Percentiles rank a stretch among this genome's conserved stretches.
Evolutionary conservation across 2,113 vertebrate genomes (phyloP).

Genomic region (Megaleporinus macrocephalus): DNA sequence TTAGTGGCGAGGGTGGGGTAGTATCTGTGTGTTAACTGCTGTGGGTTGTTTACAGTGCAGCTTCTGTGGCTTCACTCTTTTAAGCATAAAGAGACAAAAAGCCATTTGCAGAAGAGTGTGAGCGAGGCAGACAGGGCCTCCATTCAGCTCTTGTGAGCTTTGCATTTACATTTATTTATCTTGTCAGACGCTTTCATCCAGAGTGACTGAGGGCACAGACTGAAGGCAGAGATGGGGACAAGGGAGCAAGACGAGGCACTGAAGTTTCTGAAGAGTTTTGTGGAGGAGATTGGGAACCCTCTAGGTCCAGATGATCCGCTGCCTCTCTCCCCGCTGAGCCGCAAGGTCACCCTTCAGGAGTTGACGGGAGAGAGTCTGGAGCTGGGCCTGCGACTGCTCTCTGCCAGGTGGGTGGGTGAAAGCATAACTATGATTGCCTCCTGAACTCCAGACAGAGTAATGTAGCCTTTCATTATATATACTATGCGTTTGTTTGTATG

Average conservation of each 20-base stretch:
- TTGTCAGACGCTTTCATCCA: not conserved
- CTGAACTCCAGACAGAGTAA: too few species aligned
- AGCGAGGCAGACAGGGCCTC: not conserved
- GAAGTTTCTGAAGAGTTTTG: slow-evolving; percentile 74
- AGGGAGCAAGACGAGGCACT: slow-evolving; percentile 60
- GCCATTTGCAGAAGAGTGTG: not conserved
- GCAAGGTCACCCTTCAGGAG: slow-evolving; percentile 76
- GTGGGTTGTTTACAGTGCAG: not conserved
- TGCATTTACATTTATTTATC: not conserved
- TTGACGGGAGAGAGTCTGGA: slow-evolving; percentile 82
- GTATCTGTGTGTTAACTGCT: not conserved
- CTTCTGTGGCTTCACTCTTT: not conserved
- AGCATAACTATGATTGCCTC: not conserved
- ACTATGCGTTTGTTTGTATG: too few species aligned
- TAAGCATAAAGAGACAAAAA: not conserved
- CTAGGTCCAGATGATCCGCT: slow-evolving; percentile 70
- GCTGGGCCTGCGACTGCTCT: slow-evolving; percentile 76
- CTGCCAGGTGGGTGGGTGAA: slow-evolving; percentile 37
- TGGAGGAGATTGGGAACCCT: slow-evolving; percentile 78
- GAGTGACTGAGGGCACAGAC: not conserved
- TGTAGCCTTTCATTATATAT: too few species aligned
- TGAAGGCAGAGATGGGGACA: slow-evolving; percentile 41
- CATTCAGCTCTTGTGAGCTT: not conserved
- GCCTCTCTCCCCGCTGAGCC: slow-evolving; percentile 74
- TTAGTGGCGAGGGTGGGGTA: not conserved